These are phyloP conservation scores for Cephus rjabovi DNA, from an alignment of 2,888 invertebrate species.

Conservation along the genomic window DNA sequence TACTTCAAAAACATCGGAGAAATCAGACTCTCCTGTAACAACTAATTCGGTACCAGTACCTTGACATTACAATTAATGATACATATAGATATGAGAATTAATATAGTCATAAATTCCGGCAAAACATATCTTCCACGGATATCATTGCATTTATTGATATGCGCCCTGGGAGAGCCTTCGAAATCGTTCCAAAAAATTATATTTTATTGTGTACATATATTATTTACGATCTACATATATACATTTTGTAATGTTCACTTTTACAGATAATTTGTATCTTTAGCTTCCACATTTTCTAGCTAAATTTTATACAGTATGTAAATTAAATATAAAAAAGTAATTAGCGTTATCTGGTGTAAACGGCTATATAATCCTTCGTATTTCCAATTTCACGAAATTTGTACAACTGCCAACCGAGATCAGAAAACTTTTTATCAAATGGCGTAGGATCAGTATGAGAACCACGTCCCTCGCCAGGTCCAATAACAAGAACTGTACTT, in stretches of 20 bases:
- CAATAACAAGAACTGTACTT: slow-evolving; percentile 78
- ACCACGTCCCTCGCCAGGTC: slow-evolving; percentile 74
- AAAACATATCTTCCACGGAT: neutral
- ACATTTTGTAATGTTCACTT: neutral
- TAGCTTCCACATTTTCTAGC: neutral
- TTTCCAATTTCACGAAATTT: slow-evolving; percentile 72
- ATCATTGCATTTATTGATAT: neutral
- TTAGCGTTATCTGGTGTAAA: slow-evolving; percentile 67
- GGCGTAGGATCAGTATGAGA: slow-evolving; percentile 81
- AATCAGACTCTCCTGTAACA: neutral
- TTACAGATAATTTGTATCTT: slow-evolving; percentile 1
- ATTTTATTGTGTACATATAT: neutral
- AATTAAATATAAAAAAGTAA: slow-evolving; percentile 11
- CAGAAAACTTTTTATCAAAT: slow-evolving; percentile 70
- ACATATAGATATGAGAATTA: neutral
- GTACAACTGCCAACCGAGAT: slow-evolving; percentile 71
- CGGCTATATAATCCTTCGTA: slow-evolving; percentile 75
- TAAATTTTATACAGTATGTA: neutral
- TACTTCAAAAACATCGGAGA: slow-evolving; percentile 4
- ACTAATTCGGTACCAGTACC: neutral
- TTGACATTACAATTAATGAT: neutral
- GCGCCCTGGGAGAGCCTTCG: neutral
- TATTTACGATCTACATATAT: neutral
- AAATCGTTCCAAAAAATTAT: neutral
- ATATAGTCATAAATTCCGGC: neutral